Conservation (phyloP, 1,140 invertebrate species). For the Laupala kohalensis region DNA sequence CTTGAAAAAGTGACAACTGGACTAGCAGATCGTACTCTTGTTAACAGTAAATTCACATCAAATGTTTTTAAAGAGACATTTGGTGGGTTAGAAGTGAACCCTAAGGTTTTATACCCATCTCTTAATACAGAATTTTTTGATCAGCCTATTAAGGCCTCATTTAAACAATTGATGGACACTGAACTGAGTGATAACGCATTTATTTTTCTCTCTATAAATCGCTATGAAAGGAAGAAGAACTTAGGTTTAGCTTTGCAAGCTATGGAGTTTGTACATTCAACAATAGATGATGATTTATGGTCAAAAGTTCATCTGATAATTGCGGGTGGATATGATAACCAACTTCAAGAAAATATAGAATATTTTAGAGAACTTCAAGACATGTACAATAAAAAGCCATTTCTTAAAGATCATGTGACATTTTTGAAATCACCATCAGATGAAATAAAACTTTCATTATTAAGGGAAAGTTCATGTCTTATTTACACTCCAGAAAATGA, state of each 20-base stretch:
- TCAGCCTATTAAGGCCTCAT: slow-evolving; percentile 32
- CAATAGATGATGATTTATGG: slow-evolving; percentile 39
- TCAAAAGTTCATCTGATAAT: slow-evolving; percentile 71
- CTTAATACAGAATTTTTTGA: slow-evolving; percentile 72
- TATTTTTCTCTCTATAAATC: slow-evolving; percentile 87
- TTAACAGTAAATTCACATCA: slow-evolving; percentile 89
- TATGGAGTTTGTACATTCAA: slow-evolving; percentile 49
- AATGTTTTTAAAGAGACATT: slow-evolving; percentile 78
- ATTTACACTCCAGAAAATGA: slow-evolving; percentile 94
- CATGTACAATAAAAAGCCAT: slow-evolving; percentile 28
- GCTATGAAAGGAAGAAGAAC: slow-evolving; percentile 96
- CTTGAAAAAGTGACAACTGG: slow-evolving; percentile 82
- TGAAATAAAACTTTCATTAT: slow-evolving; percentile 63
- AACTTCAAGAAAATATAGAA: slow-evolving; percentile 78
- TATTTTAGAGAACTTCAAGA: slow-evolving; percentile 67
- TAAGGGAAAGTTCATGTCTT: slow-evolving; percentile 60
- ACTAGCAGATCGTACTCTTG: slow-evolving; percentile 74
- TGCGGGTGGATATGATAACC: slow-evolving; percentile 90
- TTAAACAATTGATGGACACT: slow-evolving; percentile 32
- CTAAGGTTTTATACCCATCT: slow-evolving; percentile 88
- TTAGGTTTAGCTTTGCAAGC: slow-evolving; percentile 69
- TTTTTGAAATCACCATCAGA: slow-evolving; percentile 82
- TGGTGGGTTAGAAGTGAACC: slow-evolving; percentile 43
- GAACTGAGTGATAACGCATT: slow-evolving; percentile 35
- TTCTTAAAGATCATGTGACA: slow-evolving; percentile 59